A percentile compares a stretch with the other conserved stretches of the same genome.
Evolutionary conservation across 1,140 invertebrate genomes (phyloP).

Genomic region (Ostrea denselamellosa): DNA sequence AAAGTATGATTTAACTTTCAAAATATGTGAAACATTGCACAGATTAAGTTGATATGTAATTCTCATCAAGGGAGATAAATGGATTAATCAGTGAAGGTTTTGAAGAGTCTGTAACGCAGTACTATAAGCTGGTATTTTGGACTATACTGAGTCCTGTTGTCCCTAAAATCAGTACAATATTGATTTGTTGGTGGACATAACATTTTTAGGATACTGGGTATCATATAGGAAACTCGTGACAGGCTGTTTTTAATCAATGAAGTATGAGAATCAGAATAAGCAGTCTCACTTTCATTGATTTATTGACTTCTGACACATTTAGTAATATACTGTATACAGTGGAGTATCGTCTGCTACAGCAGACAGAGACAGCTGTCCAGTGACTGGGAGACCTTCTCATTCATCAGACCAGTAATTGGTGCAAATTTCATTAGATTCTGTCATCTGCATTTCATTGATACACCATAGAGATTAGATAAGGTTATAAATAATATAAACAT

Average conservation of each 20-base stretch:
- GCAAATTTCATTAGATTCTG: neutral
- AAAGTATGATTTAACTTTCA: too few species aligned
- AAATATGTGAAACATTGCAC: too few species aligned
- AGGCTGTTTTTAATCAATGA: conserved; percentile 32
- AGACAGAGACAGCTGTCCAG: neutral
- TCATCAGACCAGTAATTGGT: neutral
- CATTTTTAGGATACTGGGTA: neutral
- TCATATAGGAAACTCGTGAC: neutral
- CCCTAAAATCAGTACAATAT: neutral
- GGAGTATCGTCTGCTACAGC: neutral
- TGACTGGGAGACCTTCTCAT: conserved; percentile 12
- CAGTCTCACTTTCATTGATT: conserved; percentile 12
- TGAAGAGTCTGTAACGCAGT: too few species aligned
- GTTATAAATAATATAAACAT: neutral
- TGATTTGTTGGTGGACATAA: neutral
- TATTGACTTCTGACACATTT: conserved; percentile 20
- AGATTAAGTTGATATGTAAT: too few species aligned
- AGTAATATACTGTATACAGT: neutral
- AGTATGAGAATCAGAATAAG: neutral
- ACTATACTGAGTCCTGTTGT: neutral
- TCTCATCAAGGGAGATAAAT: too few species aligned
- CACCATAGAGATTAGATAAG: neutral
- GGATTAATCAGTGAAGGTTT: too few species aligned
- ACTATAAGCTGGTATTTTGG: too few species aligned
- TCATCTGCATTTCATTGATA: neutral